phyloP scores from a whole-genome alignment of 2,888 invertebrate genomes.

The Crematogaster levior region DNA sequence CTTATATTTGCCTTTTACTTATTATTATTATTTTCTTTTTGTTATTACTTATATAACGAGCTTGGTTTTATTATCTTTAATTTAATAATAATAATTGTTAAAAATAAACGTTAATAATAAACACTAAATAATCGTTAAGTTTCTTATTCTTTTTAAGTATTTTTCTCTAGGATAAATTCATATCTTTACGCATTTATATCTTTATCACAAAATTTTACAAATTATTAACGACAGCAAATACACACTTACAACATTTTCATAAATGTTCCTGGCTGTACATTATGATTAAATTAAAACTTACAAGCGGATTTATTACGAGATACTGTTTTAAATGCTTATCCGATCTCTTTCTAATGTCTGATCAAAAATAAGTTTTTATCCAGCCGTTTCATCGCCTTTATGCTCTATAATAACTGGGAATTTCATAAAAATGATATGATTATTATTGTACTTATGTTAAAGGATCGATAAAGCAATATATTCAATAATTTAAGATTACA shows the following conservation, averaged over 20 bases:
- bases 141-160: not conserved
- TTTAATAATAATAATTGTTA: too few relatives aligned
- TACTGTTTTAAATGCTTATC: not conserved
- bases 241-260: not conserved
- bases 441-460: not conserved
- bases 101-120: too few relatives aligned
- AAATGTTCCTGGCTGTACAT: not conserved
- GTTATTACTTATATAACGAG: too few relatives aligned
- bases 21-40: too few relatives aligned
- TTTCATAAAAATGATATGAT: not conserved
- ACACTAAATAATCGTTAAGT: not conserved
- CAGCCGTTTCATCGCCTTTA: not conserved
- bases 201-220: not conserved
- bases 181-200: not conserved
- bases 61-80: too few relatives aligned
- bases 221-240: not conserved
- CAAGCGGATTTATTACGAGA: not conserved
- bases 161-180: not conserved
- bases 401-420: not conserved
- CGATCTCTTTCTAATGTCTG: not conserved
- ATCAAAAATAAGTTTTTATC: slow-evolving; percentile 2
- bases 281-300: not conserved
- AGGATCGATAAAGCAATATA: not conserved
- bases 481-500: not conserved
- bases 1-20: too few relatives aligned